Evolutionary conservation across 1,140 invertebrate species (phyloP).

Genomic region (Zeugodacus cucurbitae): DNA sequence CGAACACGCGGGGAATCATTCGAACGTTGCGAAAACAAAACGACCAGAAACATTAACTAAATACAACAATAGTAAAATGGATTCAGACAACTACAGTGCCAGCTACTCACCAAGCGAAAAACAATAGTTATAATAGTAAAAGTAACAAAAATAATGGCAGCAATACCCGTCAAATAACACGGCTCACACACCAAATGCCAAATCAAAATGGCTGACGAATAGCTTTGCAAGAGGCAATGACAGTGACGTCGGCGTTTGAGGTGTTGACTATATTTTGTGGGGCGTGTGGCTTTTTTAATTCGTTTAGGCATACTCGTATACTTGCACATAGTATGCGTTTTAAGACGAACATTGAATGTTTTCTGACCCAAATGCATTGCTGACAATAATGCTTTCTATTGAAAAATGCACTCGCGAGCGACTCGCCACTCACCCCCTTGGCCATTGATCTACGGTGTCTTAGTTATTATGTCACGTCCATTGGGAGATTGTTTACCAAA

Average conservation of each 20-base stretch:
- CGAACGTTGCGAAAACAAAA: conserved; percentile 33
- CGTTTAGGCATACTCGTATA: neutral
- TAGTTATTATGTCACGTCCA: neutral
- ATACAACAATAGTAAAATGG: neutral
- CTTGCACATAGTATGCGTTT: neutral
- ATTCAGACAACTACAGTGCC: neutral
- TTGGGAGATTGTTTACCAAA: neutral
- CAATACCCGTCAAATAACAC: conserved; percentile 28
- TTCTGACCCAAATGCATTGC: neutral
- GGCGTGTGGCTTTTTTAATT: neutral
- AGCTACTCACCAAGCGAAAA: conserved; percentile 1
- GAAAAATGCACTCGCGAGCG: neutral
- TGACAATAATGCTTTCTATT: neutral
- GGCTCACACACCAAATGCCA: neutral
- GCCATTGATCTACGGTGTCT: neutral
- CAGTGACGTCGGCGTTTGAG: neutral
- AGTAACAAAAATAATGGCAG: conserved; percentile 35
- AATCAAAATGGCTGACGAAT: conserved; percentile 36
- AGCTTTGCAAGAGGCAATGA: neutral
- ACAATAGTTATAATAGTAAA: neutral
- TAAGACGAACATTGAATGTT: neutral
- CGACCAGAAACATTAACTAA: neutral
- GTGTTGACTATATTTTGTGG: neutral
- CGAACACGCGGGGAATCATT: conserved; percentile 22
- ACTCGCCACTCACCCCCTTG: neutral